Evolutionary conservation across 2,888 invertebrate species (phyloP), one percentile per base, ranked within the genome.

Genomic region (Sussaba pulchella): DNA sequence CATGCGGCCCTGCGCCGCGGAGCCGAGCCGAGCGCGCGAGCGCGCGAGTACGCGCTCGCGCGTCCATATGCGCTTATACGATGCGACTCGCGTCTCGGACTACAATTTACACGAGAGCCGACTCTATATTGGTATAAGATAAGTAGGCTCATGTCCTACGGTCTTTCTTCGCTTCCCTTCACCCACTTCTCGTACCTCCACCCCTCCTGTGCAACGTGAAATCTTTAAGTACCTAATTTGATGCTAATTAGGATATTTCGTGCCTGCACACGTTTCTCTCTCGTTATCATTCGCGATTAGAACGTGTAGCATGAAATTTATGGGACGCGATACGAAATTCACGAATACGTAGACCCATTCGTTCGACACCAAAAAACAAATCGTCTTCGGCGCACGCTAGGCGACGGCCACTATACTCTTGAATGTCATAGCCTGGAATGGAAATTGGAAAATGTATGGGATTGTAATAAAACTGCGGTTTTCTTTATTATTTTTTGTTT

Each of bases 211-310:
- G 47, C 63, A 82, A 88, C 86, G 87, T 87, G 85, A 88, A 89
- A 90, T 90, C 87, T 86, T 88, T 85, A 86, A 87, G 88, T 89
- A 89, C 86, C 88, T 88, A 89, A 89, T 89, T 90, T 88, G 87
- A 90, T 88, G 90, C 88, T 90, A 89, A 91, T 90, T 89, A 88
- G 74, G 21, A 83, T 79, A 79, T 59, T 66, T 73, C 41, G 52
- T 26, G 75, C 72, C 47, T 63, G 54, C 50, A 71, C 61, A 31
- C 66, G 39, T 79, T 59, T 43, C 45, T 76, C 57, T 21, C 6
- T 10, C 8, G 26, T 12, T 12, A 24, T 36, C 61, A 41, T 59
- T 71, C 41, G 36, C 17, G 17, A 57, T 43, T 45, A 45, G 45
- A 69, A 26, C 24, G 14, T 41, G 14, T 31, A 26, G 21, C 41